Percentiles rank a stretch among this genome's conserved stretches.
Conservation (phyloP, 2,113 vertebrate genomes). For the Cranoglanis bouderius region DNA sequence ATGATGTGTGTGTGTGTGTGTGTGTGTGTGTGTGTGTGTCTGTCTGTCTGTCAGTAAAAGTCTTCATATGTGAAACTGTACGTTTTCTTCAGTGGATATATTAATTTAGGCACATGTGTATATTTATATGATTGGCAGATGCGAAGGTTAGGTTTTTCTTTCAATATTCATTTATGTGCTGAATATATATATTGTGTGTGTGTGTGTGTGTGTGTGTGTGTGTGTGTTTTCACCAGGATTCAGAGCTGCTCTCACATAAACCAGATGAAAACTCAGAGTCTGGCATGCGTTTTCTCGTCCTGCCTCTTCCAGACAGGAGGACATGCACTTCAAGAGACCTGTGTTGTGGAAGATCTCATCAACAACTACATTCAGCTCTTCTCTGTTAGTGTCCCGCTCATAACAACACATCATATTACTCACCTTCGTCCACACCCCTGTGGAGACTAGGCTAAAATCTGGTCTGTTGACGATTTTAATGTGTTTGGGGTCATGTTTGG, state of each 20-base stretch:
- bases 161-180: background rate
- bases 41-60: conserved; percentile 20
- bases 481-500: background rate
- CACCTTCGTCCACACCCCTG: background rate
- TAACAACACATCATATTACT: background rate
- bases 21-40: conserved; percentile 5
- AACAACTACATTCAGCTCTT: conserved; percentile 91
- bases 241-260: conserved; percentile 93
- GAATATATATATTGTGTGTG: conserved; percentile 25
- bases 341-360: conserved; percentile 88
- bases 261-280: conserved; percentile 81
- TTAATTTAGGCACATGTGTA: conserved; percentile 2
- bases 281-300: conserved; percentile 87
- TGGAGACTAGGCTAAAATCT: background rate
- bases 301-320: conserved; percentile 93
- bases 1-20: conserved; percentile 8
- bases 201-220: conserved; percentile 39
- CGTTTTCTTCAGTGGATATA: background rate
- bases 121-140: background rate
- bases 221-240: conserved; percentile 75
- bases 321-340: conserved; percentile 83
- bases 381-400: conserved; percentile 76
- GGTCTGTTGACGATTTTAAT: background rate
- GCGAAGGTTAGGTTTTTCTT: background rate
- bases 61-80: background rate